Base-by-base conservation (phyloP, 2,888 invertebrate species). In the Latrodectus elegans region DNA sequence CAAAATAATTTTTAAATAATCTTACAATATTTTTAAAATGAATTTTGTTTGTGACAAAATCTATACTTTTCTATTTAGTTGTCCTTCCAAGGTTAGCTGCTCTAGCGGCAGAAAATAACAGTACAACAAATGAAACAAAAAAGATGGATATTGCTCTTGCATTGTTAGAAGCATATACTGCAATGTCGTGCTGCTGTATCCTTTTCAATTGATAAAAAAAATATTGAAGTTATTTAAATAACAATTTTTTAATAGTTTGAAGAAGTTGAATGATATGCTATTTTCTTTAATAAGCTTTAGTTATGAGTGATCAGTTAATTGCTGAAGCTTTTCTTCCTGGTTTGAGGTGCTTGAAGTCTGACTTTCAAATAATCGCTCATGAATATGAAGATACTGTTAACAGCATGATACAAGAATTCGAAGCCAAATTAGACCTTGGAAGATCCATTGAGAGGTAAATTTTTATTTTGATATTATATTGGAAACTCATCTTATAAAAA, bases 121-220 rank as follows among this genome's bases (percentile, higher is more conserved):
- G 94, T 89, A 92, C 93, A 90, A 91, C 92, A 51, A 94, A 93
- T 90, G 94, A 94, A 90, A 93, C 93, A 6, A 93, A 93, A 89
- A 94, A 94, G 91, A 91, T 93, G 75, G 95, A 95, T 90, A 93
- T 95, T 85, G 94, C 94, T 11, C 92, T 94, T 81, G 94, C 94
- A 70, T 92, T 95, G 76, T 93, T 95, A 76, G 95, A 95, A 90
- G 94, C 95, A 0, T 95, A 94, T 91, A 94, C 94, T 26, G 94
- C 94, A 79, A 90, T 93, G 74, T 92, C 92, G 26, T 93, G 93
- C 89, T 93, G 93, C 89, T 92, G 92, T 92, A 92, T 91, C 90
- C 89, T 90, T 90, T 85, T 9, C 14, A 38, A 4, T 38, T 38
- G 38, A 38, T 38, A 38, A 38, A 4, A 38, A 38, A 38, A 38